Conservation (phyloP, 2,113 vertebrate species). For the Promerops cafer region DNA sequence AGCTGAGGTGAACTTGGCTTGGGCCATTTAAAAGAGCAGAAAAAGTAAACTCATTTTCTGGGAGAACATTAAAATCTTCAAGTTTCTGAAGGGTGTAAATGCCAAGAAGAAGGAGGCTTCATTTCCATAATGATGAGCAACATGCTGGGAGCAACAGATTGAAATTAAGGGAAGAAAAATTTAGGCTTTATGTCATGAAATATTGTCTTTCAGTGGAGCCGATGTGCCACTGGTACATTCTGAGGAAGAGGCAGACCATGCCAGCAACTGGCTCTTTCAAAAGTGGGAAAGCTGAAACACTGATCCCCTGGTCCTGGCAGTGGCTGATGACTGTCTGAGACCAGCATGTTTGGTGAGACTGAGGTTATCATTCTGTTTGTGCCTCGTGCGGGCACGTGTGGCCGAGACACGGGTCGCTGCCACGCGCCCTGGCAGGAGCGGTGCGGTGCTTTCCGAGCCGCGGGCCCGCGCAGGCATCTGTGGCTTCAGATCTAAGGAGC, state of each 20-base stretch:
- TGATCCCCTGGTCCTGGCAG: not conserved
- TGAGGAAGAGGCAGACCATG: not conserved
- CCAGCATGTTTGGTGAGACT: not conserved
- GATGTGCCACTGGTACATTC: not conserved
- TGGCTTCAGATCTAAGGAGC: not conserved
- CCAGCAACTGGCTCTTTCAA: not conserved
- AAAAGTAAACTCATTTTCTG: not conserved
- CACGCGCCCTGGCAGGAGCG: rapidly evolving
- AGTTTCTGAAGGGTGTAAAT: not conserved
- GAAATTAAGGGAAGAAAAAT: not conserved
- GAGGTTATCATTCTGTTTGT: not conserved
- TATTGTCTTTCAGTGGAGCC: not conserved
- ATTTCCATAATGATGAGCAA: not conserved
- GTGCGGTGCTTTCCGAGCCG: not conserved
- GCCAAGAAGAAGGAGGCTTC: not conserved
- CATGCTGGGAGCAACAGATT: not conserved
- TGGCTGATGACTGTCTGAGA: not conserved
- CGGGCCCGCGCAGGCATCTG: rapidly evolving
- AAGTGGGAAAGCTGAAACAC: not conserved
- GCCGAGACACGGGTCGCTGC: not conserved
- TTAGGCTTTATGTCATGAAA: not conserved
- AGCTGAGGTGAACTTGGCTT: not conserved
- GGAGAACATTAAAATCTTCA: not conserved
- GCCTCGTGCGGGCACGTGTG: not conserved
- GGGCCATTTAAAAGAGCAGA: not conserved